A percentile compares a stretch with the other conserved stretches of the same genome.
phyloP scores from a whole-genome alignment of 2,113 vertebrate species.

The Ursus arctos region DNA sequence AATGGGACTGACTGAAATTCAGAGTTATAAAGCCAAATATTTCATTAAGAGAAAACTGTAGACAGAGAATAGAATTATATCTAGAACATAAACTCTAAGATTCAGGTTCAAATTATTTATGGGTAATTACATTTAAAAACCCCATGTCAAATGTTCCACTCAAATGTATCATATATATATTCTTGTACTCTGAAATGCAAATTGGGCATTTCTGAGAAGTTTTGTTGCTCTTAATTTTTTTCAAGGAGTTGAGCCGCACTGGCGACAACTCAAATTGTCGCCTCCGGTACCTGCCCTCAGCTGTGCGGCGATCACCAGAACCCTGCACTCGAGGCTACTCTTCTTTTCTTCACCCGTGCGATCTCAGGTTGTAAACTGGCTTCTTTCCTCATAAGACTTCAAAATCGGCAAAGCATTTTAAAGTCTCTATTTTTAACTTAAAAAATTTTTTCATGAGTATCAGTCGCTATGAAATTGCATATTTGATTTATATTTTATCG shows the following conservation, averaged over 20 bases:
- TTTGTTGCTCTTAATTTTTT: background rate
- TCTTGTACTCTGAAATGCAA: background rate
- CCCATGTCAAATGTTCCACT: background rate
- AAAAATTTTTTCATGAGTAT: background rate
- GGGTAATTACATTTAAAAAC: background rate
- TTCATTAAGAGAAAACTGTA: background rate
- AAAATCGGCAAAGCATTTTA: background rate
- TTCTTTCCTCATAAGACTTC: background rate
- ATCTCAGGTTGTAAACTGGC: background rate
- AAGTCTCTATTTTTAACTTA: background rate
- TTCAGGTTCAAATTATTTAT: background rate
- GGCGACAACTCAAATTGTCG: background rate
- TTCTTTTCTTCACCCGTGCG: background rate
- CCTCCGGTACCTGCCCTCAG: background rate
- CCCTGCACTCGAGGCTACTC: fast-evolving
- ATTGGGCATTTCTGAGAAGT: background rate
- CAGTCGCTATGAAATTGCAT: background rate
- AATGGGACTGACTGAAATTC: background rate
- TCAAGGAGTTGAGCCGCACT: background rate
- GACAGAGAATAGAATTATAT: background rate
- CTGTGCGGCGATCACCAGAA: background rate
- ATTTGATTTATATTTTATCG: background rate
- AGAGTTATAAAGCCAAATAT: background rate
- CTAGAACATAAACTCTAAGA: background rate
- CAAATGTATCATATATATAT: background rate